Evolutionary conservation across 2,113 vertebrate species (phyloP), one percentile per base, ranked within the genome.

Genomic region (Bambusicola thoracicus): DNA sequence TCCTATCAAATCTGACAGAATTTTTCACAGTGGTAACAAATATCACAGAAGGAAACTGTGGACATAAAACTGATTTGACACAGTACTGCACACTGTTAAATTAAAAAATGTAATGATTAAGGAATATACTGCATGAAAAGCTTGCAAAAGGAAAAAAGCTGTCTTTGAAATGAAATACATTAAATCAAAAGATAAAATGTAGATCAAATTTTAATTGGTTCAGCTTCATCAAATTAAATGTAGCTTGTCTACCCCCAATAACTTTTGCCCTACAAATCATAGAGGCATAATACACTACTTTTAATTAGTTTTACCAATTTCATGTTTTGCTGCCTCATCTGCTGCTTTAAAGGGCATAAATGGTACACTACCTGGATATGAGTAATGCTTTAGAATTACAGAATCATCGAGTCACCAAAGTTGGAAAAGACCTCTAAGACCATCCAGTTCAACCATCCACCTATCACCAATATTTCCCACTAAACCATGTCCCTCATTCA

Each of bases 1-100:
- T 94, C 86, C 81, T 82, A 94, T 76, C 53, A 73, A 94, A 95
- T 69, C 90, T 89, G 94, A 89, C 94, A 94, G 78, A 88, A 66
- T 85, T 94, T 93, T 95, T 91, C 81, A 94, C 73, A 81, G 81
- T 93, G 73, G 80, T 93, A 94, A 91, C 87, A 83, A 90, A 88
- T 89, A 93, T 46, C 55, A 82, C n/a, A 83, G 83, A 75, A 65
- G 89, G 84, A 81, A 91, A 78, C 72, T 58, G 49, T 69, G 56
- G 84, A 75, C 62, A 49, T 67, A 89, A 82, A 89, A 77, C n/a
- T 25, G 22, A 74, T 91, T 78, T 92, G 85, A 81, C 81, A 80
- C 63, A 61, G 32, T 61, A 73, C 32, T 65, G 51, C 65, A 82
- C 36, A 30, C n/a, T 84, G 22, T 40, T 87, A 89, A 92, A 85